Evolutionary conservation across 1,140 invertebrate genomes (phyloP).

Genomic region (Triops longicaudatus): DNA sequence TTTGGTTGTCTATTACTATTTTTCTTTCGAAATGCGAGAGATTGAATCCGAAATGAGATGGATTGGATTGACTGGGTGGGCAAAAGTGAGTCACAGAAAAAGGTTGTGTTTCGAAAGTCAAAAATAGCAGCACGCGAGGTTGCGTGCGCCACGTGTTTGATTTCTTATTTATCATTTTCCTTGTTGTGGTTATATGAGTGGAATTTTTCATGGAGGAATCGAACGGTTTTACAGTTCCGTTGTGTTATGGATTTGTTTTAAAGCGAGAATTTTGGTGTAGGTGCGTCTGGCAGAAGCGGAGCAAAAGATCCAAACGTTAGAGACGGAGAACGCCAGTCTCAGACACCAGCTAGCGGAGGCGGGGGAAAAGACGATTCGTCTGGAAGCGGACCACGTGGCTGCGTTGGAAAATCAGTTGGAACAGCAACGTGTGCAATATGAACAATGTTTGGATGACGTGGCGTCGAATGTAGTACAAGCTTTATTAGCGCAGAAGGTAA

Average conservation of each 20-base stretch:
- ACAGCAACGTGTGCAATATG: constrained; percentile 56
- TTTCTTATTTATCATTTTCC: neutral
- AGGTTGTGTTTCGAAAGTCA: neutral
- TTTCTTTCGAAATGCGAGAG: neutral
- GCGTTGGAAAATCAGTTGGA: constrained; percentile 51
- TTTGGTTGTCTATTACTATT: neutral
- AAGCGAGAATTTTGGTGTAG: neutral
- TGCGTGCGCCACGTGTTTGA: neutral
- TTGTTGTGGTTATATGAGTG: neutral
- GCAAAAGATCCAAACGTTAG: neutral
- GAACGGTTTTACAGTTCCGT: neutral
- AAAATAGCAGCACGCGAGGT: neutral
- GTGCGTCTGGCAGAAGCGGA: constrained; percentile 23
- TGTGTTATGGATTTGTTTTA: constrained; percentile 9
- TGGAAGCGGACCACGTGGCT: constrained; percentile 51
- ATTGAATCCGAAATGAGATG: neutral
- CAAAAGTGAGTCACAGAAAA: constrained; percentile 4
- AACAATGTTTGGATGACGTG: constrained; percentile 65
- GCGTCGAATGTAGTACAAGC: constrained; percentile 71
- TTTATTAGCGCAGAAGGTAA: constrained; percentile 70
- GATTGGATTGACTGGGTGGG: neutral
- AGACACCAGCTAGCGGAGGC: constrained; percentile 10
- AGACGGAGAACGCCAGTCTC: constrained; percentile 17
- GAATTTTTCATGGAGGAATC: constrained; percentile 16
- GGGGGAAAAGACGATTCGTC: constrained; percentile 39